Base-by-base conservation (phyloP, 1,140 invertebrate species). In the Brachystomella parvula region DNA sequence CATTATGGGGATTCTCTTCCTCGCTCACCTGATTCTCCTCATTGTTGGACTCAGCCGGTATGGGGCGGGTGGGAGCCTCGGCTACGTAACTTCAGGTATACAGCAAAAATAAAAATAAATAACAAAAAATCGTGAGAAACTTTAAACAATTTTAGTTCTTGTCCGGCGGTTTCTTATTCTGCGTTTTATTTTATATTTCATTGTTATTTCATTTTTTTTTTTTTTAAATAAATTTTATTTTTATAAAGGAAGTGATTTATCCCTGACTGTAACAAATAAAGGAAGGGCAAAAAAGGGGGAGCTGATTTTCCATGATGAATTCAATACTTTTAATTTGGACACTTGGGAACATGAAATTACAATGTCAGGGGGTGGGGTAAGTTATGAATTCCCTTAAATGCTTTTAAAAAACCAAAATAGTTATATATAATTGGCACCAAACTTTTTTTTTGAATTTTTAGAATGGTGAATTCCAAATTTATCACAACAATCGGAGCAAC, bases 381-480 rank as follows among this genome's bases (percentile, higher is more conserved):
- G 71, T 57, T 24, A 49, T 15, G 1, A 1, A 56, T 0, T 59
- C 44, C 2, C 28, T 39, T 39, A 29, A 17, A 24, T 21, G 2
- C 26, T 26, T 29, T 28, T 44, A 30, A 24, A n/a, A 47, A 62
- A 49, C 0, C 0, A 28, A 15, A n/a, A 9, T 32, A 21, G n/a
- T n/a, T 29, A 19, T 53, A 31, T 30, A 6, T 3, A 26, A 29
- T 26, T 15, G 21, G 21, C 32, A 21, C 9, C 35, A 58, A 24
- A 58, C 12, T 30, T 65, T 26, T 59, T 21, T 59, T n/a, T 58
- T 29, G 2, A 2, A 32, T 21, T 12, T 44, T 65, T 31, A 70
- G 68, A 70, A 70, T 31, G 49, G 57, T 19, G 68, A 89, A 68
- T 89, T 89, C 76, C 84, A 87, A 66, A 77, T 85, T 19, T 89